Evolutionary conservation across 2,797 vertebrate genomes (phyloP).

Genomic region (Micromesistius poutassou): DNA sequence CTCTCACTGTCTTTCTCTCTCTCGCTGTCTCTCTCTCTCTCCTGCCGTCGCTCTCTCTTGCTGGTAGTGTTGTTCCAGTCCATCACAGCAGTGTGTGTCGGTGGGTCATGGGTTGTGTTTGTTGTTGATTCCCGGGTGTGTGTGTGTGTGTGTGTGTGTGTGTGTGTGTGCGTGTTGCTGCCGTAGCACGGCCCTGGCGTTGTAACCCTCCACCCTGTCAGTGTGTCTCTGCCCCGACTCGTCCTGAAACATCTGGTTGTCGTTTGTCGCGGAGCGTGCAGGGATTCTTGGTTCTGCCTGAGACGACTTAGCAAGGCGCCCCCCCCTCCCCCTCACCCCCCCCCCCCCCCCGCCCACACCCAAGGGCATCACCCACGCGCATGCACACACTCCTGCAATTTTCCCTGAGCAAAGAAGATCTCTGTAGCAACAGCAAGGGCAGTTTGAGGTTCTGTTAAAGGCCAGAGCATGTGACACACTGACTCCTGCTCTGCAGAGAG

Average conservation of each 20-base stretch:
- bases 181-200: background rate
- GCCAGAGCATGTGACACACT: constrained; percentile 10
- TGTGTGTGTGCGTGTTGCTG: too few species aligned
- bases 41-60: too few species aligned
- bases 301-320: constrained; percentile 26
- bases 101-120: too few species aligned
- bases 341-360: background rate
- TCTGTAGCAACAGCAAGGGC: constrained; percentile 4
- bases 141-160: too few species aligned
- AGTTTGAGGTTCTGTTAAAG: too few species aligned
- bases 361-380: constrained; percentile 10
- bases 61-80: too few species aligned
- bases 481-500: constrained; percentile 15
- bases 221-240: constrained; percentile 16
- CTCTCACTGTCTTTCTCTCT: too few species aligned
- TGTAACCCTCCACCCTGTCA: background rate
- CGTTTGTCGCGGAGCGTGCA: constrained; percentile 52
- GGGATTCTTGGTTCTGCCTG: constrained; percentile 37
- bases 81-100: too few species aligned
- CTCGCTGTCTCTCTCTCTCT: too few species aligned
- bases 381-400: constrained; percentile 11
- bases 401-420: constrained; percentile 23
- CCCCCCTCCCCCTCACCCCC: background rate
- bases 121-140: too few species aligned
- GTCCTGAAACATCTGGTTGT: constrained; percentile 59